A percentile compares a stretch with the other conserved stretches of the same genome.
These are phyloP conservation scores for Pelvicachromis taeniatus DNA, from an alignment of 2,113 vertebrate species.

Conservation along the genomic window DNA sequence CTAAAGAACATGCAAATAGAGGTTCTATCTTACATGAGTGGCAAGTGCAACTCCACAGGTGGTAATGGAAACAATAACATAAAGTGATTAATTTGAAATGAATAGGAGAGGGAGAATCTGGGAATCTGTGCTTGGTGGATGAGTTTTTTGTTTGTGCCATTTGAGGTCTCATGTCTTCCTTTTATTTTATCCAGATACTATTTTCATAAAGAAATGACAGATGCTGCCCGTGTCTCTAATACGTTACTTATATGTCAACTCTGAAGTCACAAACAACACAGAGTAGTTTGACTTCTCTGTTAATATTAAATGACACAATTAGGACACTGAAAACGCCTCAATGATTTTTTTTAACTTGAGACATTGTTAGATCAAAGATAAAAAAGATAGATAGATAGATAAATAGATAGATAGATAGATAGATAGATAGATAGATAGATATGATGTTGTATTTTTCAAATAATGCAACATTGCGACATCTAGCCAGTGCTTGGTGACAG, in stretches of 20 bases:
- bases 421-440: background rate
- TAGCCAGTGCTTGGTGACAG: background rate
- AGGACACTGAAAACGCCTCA: background rate
- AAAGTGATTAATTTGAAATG: conserved; percentile 48
- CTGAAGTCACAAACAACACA: background rate
- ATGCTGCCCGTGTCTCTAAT: conserved; percentile 34
- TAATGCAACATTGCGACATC: background rate
- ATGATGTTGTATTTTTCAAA: background rate
- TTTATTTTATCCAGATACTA: conserved; percentile 33
- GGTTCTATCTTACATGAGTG: conserved; percentile 6
- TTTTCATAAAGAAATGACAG: conserved; percentile 40
- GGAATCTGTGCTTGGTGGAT: conserved; percentile 29
- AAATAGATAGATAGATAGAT: too few relatives aligned
- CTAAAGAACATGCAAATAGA: background rate
- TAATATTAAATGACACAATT: background rate
- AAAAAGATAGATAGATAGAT: too few relatives aligned
- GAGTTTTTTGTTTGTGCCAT: conserved; percentile 19
- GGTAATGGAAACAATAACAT: conserved; percentile 36
- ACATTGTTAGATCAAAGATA: too few relatives aligned
- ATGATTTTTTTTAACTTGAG: background rate
- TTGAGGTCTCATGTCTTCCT: conserved; percentile 17
- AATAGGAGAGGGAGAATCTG: conserved; percentile 1
- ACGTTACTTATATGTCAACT: background rate
- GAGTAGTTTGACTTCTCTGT: background rate
- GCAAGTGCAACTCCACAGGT: conserved; percentile 7